Percentiles rank a stretch among this genome's conserved stretches.
Evolutionary conservation across 2,888 invertebrate genomes (phyloP).

Genomic region (Drosophila niveifrons): DNA sequence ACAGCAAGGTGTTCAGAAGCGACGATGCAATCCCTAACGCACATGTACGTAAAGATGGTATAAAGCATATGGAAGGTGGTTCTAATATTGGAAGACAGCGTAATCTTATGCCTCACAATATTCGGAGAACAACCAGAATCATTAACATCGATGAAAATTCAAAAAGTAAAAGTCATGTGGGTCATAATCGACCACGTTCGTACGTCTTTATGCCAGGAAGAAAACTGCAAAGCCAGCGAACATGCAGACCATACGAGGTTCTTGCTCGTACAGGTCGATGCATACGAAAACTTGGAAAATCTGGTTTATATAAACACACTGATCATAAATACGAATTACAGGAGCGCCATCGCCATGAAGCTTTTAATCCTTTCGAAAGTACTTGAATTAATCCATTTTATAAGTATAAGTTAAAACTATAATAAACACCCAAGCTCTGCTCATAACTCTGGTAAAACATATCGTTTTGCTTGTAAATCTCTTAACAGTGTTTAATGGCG

Average conservation of each 20-base stretch:
- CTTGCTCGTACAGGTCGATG: slow-evolving; percentile 41
- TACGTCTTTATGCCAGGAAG: slow-evolving; percentile 53
- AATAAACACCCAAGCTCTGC: neutral
- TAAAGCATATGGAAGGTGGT: neutral
- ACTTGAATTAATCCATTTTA: neutral
- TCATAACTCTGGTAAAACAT: neutral
- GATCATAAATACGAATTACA: slow-evolving; percentile 43
- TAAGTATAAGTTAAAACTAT: neutral
- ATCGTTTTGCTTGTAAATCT: neutral
- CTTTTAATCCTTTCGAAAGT: neutral
- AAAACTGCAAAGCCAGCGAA: neutral
- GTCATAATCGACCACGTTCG: slow-evolving; percentile 30
- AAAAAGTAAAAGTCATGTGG: neutral
- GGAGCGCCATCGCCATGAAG: slow-evolving; percentile 23
- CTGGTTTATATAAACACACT: slow-evolving; percentile 39
- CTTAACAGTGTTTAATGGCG: neutral
- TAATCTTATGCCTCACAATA: neutral
- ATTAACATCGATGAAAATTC: neutral
- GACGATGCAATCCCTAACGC: neutral
- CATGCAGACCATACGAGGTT: slow-evolving; percentile 58
- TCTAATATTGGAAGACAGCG: neutral
- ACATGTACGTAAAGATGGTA: neutral
- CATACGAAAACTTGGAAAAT: slow-evolving; percentile 45
- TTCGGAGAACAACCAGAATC: neutral
- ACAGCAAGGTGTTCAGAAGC: slow-evolving; percentile 11